Percentiles rank a stretch among this genome's conserved stretches.
These are phyloP conservation scores for Brachystomella parvula DNA, from an alignment of 1,140 invertebrate species.

Conservation along the genomic window DNA sequence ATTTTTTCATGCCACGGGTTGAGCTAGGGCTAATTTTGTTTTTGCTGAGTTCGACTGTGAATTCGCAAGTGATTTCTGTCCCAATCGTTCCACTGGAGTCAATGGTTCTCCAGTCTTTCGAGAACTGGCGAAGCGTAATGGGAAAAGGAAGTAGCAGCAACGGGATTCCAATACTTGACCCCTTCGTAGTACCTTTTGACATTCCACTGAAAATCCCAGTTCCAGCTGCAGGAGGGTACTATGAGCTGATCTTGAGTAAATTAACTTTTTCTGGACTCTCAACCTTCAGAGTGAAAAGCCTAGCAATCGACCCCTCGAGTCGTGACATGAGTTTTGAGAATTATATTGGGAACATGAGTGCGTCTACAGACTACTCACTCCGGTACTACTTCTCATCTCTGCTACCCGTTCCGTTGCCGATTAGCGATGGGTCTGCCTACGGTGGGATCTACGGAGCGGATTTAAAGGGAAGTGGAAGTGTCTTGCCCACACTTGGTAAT, in stretches of 20 bases:
- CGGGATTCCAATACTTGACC: not conserved
- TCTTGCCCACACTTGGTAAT: not conserved
- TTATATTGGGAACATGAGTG: slow-evolving; percentile 6
- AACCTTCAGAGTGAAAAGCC: not conserved
- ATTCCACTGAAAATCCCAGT: not conserved
- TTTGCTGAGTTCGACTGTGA: too few relatives aligned
- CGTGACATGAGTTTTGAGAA: not conserved
- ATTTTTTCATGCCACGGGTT: too few relatives aligned
- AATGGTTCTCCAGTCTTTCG: not conserved
- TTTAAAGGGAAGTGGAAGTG: not conserved
- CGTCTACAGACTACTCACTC: not conserved
- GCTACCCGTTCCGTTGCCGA: not conserved
- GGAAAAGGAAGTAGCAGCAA: not conserved
- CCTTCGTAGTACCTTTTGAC: not conserved
- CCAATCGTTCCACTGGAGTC: slow-evolving; percentile 1
- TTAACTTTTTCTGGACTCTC: slow-evolving; percentile 6
- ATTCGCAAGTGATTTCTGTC: too few relatives aligned
- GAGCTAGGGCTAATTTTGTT: too few relatives aligned
- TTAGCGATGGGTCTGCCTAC: not conserved
- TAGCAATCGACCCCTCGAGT: not conserved
- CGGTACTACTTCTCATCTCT: not conserved
- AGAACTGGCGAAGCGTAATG: slow-evolving; percentile 1
- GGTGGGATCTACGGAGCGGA: not conserved
- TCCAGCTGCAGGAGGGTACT: not conserved
- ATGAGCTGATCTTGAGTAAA: not conserved